Evolutionary conservation across 2,888 invertebrate species (phyloP).

Genomic region (Erebia palarica): DNA sequence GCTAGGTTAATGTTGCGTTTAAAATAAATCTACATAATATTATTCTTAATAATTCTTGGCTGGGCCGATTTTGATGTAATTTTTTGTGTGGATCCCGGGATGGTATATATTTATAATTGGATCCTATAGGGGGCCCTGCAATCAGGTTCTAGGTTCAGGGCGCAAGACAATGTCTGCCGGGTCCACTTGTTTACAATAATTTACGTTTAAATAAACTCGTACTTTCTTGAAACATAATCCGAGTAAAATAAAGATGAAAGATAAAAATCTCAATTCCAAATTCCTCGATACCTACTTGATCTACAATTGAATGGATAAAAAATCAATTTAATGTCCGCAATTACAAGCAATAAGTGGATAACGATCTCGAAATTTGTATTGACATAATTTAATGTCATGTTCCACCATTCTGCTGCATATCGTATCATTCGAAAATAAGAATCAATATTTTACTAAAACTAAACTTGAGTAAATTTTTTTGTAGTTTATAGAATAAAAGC

Average conservation of each 20-base stretch:
- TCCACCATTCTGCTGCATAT: neutral
- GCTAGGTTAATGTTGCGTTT: neutral
- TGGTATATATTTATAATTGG: too few species aligned
- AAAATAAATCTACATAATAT: neutral
- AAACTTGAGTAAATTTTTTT: too few species aligned
- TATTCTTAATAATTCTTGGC: neutral
- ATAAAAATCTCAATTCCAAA: neutral
- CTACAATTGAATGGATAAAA: conserved; percentile 25
- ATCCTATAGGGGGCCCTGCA: too few species aligned
- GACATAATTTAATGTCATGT: conserved; percentile 13
- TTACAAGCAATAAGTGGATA: conserved; percentile 20
- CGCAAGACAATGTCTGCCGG: too few species aligned
- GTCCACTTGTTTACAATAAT: neutral
- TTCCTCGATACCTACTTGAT: conserved; percentile 13
- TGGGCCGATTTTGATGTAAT: too few species aligned
- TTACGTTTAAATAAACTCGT: neutral
- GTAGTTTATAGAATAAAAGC: too few species aligned
- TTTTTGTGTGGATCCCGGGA: too few species aligned
- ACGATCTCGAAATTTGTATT: conserved; percentile 16
- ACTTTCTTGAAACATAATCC: conserved; percentile 2
- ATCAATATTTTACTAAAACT: too few species aligned
- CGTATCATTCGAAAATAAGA: neutral
- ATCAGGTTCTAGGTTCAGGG: too few species aligned
- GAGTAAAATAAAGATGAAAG: neutral
- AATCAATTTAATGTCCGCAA: conserved; percentile 21